Conservation (phyloP, 64 coral and sea anemone genomes). For the Platygyra sinensis region DNA sequence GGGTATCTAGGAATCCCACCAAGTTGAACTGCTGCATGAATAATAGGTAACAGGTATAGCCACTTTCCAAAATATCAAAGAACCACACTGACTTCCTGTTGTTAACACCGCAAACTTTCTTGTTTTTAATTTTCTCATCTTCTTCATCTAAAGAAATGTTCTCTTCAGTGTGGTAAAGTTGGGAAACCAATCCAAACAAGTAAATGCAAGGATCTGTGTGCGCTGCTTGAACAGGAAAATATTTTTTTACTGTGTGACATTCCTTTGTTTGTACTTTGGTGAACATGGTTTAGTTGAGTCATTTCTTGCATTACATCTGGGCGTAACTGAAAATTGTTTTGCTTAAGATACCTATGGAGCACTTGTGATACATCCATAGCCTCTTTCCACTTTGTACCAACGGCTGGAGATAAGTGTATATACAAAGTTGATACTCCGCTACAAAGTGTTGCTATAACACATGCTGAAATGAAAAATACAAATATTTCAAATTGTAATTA, state of each 20-base stretch:
- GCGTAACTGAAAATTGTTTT: constrained; percentile 29
- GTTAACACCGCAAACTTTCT: constrained; percentile 8
- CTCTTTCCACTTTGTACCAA: constrained; percentile 50
- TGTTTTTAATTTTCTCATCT: neutral
- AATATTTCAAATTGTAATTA: neutral
- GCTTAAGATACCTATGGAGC: constrained; percentile 15
- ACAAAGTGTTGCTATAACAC: constrained; percentile 60
- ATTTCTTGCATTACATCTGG: neutral
- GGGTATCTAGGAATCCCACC: constrained; percentile 3
- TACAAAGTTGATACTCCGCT: constrained; percentile 58
- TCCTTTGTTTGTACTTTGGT: neutral
- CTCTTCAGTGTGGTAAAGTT: neutral
- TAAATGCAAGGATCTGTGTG: constrained; percentile 5
- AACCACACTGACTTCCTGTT: constrained; percentile 6
- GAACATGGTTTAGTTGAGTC: neutral
- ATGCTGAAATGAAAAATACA: constrained; percentile 36
- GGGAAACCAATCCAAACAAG: constrained; percentile 27
- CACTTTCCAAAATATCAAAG: constrained; percentile 34
- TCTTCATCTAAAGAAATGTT: neutral
- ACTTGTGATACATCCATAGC: constrained; percentile 33
- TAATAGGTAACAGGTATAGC: neutral
- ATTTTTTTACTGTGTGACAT: neutral
- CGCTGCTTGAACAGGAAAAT: neutral
- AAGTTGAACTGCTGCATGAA: neutral
- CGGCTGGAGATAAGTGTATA: constrained; percentile 10